Conservation (phyloP, 2,888 invertebrate species). For the Miltochrista miniata region DNA sequence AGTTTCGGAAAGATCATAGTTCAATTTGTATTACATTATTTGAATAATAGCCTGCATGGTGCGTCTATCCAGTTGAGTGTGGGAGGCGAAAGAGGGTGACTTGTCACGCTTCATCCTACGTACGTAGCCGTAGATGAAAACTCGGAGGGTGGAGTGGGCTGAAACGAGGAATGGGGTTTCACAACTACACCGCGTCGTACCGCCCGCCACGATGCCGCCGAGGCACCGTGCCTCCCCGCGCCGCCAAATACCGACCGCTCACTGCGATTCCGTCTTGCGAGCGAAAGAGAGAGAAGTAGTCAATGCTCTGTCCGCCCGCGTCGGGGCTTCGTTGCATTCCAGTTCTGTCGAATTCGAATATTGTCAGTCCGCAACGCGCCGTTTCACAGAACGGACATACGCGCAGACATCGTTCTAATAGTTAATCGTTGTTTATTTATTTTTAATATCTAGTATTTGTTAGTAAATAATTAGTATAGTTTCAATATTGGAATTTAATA, state of each 20-base stretch:
- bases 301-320: slow-evolving; percentile 60
- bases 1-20: too few relatives aligned
- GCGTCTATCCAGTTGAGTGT: slow-evolving; percentile 16
- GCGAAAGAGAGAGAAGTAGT: slow-evolving; percentile 67
- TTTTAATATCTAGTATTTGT: slow-evolving; percentile 56
- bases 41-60: slow-evolving; percentile 14
- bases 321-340: slow-evolving; percentile 45
- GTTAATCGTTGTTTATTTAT: slow-evolving; percentile 54
- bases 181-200: slow-evolving; percentile 18
- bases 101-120: slow-evolving; percentile 38
- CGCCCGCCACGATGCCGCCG: neutral
- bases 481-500: slow-evolving; percentile 28
- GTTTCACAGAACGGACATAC: slow-evolving; percentile 59
- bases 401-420: slow-evolving; percentile 42
- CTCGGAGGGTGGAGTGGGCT: slow-evolving; percentile 37
- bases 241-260: slow-evolving; percentile 23
- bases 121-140: slow-evolving; percentile 27
- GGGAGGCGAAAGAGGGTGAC: slow-evolving; percentile 35
- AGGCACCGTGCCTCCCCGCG: slow-evolving; percentile 11
- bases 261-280: slow-evolving; percentile 75
- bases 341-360: slow-evolving; percentile 33
- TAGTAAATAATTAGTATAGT: slow-evolving; percentile 29
- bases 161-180: slow-evolving; percentile 37
- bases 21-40: neutral
- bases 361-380: slow-evolving; percentile 74